A percentile compares a stretch with the other conserved stretches of the same genome.
Conservation (phyloP, 2,113 vertebrate species). For the Crotalus horridus region DNA sequence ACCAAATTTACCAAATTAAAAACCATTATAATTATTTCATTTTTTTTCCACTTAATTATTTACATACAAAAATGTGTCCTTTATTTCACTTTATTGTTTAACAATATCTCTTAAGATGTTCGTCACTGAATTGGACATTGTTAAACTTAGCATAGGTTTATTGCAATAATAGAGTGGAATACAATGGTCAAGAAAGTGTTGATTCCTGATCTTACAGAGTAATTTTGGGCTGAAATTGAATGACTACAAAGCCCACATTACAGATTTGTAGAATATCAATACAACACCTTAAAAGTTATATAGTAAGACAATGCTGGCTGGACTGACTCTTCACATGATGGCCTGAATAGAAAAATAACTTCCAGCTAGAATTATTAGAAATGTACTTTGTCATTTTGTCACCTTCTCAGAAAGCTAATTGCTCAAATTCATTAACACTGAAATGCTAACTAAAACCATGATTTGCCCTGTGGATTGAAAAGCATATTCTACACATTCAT, state of each 20-base stretch:
- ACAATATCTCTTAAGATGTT: neutral
- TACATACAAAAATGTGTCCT: neutral
- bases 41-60: neutral
- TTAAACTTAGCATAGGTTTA: neutral
- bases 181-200: neutral
- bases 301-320: neutral
- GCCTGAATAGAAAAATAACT: neutral
- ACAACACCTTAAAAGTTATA: neutral
- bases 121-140: neutral
- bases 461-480: neutral
- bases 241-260: neutral
- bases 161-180: neutral
- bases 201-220: neutral
- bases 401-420: neutral
- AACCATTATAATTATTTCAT: neutral
- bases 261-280: neutral
- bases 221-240: neutral
- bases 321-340: neutral
- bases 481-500: neutral
- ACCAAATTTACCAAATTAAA: neutral
- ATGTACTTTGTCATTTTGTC: neutral
- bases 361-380: conserved; percentile 2
- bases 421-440: neutral
- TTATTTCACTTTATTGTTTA: neutral
- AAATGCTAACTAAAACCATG: neutral